These are phyloP conservation scores for Venusia cambrica DNA, from an alignment of 2,888 invertebrate genomes.

Conservation along the genomic window DNA sequence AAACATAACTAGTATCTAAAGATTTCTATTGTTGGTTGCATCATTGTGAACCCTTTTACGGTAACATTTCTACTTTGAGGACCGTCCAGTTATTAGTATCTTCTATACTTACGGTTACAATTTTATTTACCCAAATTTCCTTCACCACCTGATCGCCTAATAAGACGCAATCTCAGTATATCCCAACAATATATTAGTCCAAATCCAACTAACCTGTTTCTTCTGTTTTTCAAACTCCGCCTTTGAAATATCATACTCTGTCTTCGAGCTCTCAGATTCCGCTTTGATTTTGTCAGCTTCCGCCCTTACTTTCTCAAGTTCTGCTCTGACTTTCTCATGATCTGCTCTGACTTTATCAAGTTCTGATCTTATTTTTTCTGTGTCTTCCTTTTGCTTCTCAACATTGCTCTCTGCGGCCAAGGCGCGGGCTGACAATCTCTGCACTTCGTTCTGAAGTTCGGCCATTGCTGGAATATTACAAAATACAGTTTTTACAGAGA, in stretches of 20 bases:
- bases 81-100: too few relatives aligned
- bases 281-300: constrained; percentile 51
- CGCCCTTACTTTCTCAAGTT: constrained; percentile 57
- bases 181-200: too few relatives aligned
- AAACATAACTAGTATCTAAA: too few relatives aligned
- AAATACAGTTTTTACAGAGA: neutral
- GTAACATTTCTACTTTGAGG: too few relatives aligned
- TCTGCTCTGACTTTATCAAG: constrained; percentile 43
- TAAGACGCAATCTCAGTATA: too few relatives aligned
- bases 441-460: constrained; percentile 75
- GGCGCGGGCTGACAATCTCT: constrained; percentile 59
- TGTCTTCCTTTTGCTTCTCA: constrained; percentile 40
- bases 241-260: constrained; percentile 55
- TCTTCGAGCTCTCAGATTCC: constrained; percentile 62
- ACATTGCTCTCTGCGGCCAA: constrained; percentile 53
- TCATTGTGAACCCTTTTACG: too few relatives aligned
- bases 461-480: constrained; percentile 45
- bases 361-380: constrained; percentile 66
- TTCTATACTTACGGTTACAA: too few relatives aligned
- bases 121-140: too few relatives aligned
- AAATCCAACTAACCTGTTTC: constrained; percentile 47
- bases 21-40: too few relatives aligned
- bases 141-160: too few relatives aligned
- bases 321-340: constrained; percentile 66
- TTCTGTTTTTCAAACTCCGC: constrained; percentile 77